Percentiles rank a stretch among this genome's conserved stretches.
Evolutionary conservation across 2,113 vertebrate species (phyloP).

Genomic region (Xiphophorus hellerii): DNA sequence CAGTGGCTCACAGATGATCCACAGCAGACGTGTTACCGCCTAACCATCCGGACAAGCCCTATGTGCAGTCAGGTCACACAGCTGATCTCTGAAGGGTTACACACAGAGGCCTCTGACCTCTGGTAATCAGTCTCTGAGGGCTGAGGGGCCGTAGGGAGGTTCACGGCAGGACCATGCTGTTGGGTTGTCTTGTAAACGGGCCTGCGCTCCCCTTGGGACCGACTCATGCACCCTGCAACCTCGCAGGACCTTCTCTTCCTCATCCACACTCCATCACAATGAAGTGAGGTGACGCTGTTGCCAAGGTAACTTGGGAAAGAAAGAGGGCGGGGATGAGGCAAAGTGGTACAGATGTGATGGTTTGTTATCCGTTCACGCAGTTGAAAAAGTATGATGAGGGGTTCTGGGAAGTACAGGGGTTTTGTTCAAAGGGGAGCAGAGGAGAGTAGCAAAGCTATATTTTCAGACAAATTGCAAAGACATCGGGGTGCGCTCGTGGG

Average conservation of each 20-base stretch:
- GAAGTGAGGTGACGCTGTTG: slow-evolving; percentile 54
- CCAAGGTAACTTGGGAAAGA: slow-evolving; percentile 49
- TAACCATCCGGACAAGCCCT: not conserved
- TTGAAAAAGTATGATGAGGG: slow-evolving; percentile 10
- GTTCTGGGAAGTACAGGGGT: not conserved
- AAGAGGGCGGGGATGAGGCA: slow-evolving; percentile 9
- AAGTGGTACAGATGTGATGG: slow-evolving; percentile 26
- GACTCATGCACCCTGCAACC: slow-evolving; percentile 19
- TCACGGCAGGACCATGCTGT: not conserved
- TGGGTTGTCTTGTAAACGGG: slow-evolving; percentile 52
- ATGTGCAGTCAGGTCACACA: slow-evolving; percentile 34
- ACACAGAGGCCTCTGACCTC: slow-evolving; percentile 39
- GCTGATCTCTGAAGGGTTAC: slow-evolving; percentile 53
- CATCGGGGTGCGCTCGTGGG: slow-evolving; percentile 4
- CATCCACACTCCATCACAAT: slow-evolving; percentile 29
- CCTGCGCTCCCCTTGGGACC: slow-evolving; percentile 35
- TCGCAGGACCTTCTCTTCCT: slow-evolving; percentile 16
- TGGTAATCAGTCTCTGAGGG: slow-evolving; percentile 55
- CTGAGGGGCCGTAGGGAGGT: not conserved
- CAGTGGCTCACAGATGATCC: slow-evolving; percentile 6
- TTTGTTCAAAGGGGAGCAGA: not conserved
- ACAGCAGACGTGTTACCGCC: slow-evolving; percentile 2
- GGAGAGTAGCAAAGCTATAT: slow-evolving; percentile 17
- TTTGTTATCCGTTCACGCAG: slow-evolving; percentile 35
- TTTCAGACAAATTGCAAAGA: slow-evolving; percentile 27